Evolutionary conservation across 2,113 vertebrate species (phyloP).

Genomic region (Engystomops pustulosus): DNA sequence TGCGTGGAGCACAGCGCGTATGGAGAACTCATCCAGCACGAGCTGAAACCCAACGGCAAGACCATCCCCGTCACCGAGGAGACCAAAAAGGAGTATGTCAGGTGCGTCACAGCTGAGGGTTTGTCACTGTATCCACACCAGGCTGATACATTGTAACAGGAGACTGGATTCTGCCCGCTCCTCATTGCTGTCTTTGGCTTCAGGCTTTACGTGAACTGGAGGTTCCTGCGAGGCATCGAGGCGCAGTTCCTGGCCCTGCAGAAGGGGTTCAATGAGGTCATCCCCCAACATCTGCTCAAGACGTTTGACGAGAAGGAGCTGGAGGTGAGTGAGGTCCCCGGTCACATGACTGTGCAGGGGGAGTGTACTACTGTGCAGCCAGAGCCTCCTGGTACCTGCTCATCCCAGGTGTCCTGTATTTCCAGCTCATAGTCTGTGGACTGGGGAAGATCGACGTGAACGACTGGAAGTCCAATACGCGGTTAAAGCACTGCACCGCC

Average conservation of each 20-base stretch:
- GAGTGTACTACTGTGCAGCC: too few relatives aligned
- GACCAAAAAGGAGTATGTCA: slow-evolving; percentile 97
- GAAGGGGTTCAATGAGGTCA: slow-evolving; percentile 99
- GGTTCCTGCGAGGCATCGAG: slow-evolving; percentile 97
- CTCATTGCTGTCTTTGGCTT: neutral
- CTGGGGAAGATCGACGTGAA: slow-evolving; percentile 97
- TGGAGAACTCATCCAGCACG: slow-evolving; percentile 97
- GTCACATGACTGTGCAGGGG: too few relatives aligned
- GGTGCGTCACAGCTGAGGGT: too few relatives aligned
- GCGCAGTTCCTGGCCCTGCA: slow-evolving; percentile 97
- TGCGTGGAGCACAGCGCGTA: slow-evolving; percentile 98
- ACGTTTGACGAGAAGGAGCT: slow-evolving; percentile 98
- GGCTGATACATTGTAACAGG: too few relatives aligned
- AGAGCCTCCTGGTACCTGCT: too few relatives aligned
- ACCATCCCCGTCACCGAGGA: slow-evolving; percentile 94
- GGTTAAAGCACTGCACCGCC: slow-evolving; percentile 95
- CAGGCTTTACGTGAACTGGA: slow-evolving; percentile 98
- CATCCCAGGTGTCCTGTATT: neutral
- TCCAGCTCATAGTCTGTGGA: slow-evolving; percentile 94
- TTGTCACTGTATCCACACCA: too few relatives aligned
- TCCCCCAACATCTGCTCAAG: slow-evolving; percentile 97
- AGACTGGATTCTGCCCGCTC: too few relatives aligned
- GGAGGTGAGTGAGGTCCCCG: too few relatives aligned
- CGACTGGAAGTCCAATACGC: slow-evolving; percentile 98
- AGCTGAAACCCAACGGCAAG: slow-evolving; percentile 98